phyloP scores from a whole-genome alignment of 37 sponge, comb jelly and placozoan species.

The Amphimedon queenslandica region DNA sequence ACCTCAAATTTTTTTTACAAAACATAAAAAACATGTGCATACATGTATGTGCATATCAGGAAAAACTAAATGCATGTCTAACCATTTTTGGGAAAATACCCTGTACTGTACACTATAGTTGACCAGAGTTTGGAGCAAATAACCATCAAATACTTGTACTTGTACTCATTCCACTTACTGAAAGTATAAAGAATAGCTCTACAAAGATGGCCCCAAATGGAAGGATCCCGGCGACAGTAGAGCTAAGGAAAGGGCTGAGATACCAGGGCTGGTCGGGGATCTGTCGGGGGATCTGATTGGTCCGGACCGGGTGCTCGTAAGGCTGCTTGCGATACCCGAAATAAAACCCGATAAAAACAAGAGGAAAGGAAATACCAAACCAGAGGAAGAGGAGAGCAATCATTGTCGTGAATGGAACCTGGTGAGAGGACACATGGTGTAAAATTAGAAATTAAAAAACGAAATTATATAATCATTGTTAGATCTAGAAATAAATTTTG shows the following conservation, averaged over 20 bases:
- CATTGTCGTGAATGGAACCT: constrained; percentile 94
- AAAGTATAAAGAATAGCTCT: constrained; percentile 95
- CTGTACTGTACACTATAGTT: no score
- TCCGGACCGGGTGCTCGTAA: constrained; percentile 96
- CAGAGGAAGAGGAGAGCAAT: constrained; percentile 82
- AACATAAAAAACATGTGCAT: not conserved
- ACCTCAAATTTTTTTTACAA: no score
- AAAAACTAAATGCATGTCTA: not conserved
- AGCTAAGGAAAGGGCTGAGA: constrained; percentile 59
- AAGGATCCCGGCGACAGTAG: constrained; percentile 91
- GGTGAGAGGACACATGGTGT: constrained; percentile 2
- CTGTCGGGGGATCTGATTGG: constrained; percentile 97
- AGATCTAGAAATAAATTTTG: no score
- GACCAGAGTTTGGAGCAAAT: not conserved
- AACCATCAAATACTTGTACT: not conserved
- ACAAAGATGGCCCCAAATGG: constrained; percentile 98
- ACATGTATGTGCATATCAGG: not conserved
- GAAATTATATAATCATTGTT: not conserved
- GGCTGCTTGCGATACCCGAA: constrained; percentile 96
- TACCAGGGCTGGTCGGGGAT: constrained; percentile 94
- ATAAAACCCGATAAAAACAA: constrained; percentile 88
- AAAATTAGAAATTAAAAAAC: not conserved
- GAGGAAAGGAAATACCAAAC: constrained; percentile 91
- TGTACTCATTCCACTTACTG: constrained; percentile 56
- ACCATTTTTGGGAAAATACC: not conserved